Base-by-base conservation (phyloP, 2,888 invertebrate genomes). In the Xiphydria camelus region DNA sequence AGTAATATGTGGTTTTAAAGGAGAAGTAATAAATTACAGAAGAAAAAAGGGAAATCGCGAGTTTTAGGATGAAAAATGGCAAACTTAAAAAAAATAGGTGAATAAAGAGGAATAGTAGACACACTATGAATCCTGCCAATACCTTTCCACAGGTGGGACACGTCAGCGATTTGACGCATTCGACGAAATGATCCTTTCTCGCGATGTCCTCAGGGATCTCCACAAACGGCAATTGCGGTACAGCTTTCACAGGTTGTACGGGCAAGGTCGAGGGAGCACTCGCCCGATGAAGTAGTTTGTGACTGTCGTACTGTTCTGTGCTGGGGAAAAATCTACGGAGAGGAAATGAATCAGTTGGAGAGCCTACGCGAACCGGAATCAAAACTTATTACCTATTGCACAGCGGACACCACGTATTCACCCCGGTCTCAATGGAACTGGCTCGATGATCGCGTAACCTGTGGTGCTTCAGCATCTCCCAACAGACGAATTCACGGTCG, bases 141-240 rank as follows among this genome's bases (percentile, higher is more conserved):
- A 68, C 70, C 57, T 70, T 70, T 29, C 70, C 70, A 25, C 70
- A 70, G 9, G 69, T 70, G 7, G 69, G 67, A 51, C 70, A 70
- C 1, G 55, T 56, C 5, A 70, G 57, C 14, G 63, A 62, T 37
- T 64, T 69, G 5, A 53, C 42, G 38, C 49, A 53, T 33, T 67
- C 68, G 22, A 40, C 42, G 14, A 54, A 56, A 32, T 63, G 51
- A 23, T 66, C 66, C 17, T 41, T 58, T 37, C 60, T 67, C 1
- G 49, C 9, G 41, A 57, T 58, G 14, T 43, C 56, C 1, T 44
- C 5, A n/a, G 47, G 26, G 15, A 63, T 60, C 12, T 53, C 43
- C 12, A 20, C 44, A n/a, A n/a, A n/a, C n/a, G n/a, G n/a, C n/a
- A n/a, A n/a, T 21, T 44, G 47, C 25, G 45, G 12, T 20, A 38